Evolutionary conservation across 2,888 invertebrate genomes (phyloP).

Genomic region (Scaptomyza reducta): DNA sequence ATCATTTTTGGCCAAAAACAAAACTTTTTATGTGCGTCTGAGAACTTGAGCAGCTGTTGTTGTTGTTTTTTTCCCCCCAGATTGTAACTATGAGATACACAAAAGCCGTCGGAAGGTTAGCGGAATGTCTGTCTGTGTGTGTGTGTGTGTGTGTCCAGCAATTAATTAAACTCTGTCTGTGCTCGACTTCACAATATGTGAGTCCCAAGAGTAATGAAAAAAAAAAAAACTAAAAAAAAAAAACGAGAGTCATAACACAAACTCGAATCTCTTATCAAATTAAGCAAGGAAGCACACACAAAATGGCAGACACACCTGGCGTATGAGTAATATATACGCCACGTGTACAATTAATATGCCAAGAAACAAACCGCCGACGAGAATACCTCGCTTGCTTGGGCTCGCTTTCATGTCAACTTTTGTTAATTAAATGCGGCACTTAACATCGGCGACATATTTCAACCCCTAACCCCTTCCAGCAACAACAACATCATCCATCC

Average conservation of each 20-base stretch:
- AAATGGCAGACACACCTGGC: slow-evolving; percentile 54
- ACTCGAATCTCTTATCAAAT: slow-evolving; percentile 42
- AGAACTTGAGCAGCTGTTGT: slow-evolving; percentile 68
- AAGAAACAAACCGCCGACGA: slow-evolving; percentile 19
- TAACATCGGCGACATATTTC: slow-evolving; percentile 74
- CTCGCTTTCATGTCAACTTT: slow-evolving; percentile 75
- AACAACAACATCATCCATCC: too few species aligned
- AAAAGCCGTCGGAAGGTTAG: not conserved
- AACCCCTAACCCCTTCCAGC: slow-evolving; percentile 4
- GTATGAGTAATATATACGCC: slow-evolving; percentile 52
- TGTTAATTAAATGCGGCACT: slow-evolving; percentile 80
- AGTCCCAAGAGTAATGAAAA: not conserved
- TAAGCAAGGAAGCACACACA: slow-evolving; percentile 27
- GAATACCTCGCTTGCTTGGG: not conserved
- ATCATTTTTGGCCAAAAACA: slow-evolving; percentile 20
- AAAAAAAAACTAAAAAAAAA: slow-evolving; percentile 8
- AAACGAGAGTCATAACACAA: slow-evolving; percentile 19
- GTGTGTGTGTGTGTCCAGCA: slow-evolving; percentile 6
- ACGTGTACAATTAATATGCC: slow-evolving; percentile 47
- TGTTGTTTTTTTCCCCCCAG: too few species aligned
- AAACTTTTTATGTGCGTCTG: slow-evolving; percentile 37
- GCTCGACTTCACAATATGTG: slow-evolving; percentile 19
- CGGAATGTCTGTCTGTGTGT: not conserved
- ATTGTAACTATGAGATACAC: slow-evolving; percentile 13
- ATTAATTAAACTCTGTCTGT: slow-evolving; percentile 42